Evolutionary conservation across 2,113 vertebrate genomes (phyloP), one percentile per base, ranked within the genome.

Genomic region (Chascanopsetta lugubris): DNA sequence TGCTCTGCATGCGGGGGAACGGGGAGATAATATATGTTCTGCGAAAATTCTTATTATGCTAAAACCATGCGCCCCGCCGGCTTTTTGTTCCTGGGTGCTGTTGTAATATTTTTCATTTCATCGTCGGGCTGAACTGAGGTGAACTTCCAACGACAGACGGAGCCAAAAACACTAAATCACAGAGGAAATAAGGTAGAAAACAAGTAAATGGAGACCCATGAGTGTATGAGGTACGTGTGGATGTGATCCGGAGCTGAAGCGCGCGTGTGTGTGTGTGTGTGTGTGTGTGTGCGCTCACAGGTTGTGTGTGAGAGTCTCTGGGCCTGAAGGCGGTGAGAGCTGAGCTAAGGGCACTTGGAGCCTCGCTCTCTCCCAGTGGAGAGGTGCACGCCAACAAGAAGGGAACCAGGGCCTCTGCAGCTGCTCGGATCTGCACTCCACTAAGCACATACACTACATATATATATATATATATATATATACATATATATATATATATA

Each of bases 331-430:
- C 45, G 17, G 59, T 76, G 48, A 43, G 40, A 62, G 61, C 38
- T 1, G 15, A 64, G 72, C 50, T 63, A 30, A n/a, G 69, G 72
- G 69, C 65, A 65, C 59, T 73, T 78, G 75, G 68, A 83, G 56
- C 38, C 68, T 29, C 48, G 70, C 64, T 59, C 21, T 38, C 58
- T 84, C 83, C 81, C 86, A 66, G 80, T 2, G 64, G 72, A 79
- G 72, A 71, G 64, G 56, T 73, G 73, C 67, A 61, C 27, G 56
- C 78, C 76, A 79, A 53, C 26, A 1, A 72, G 80, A 38, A 45
- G 61, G 70, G 70, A 79, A 70, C 55, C 71, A 62, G 69, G 74
- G 69, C 83, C 76, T 78, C 78, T 69, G 69, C 80, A 85, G 85
- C 83, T 85, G 85, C 71, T 83, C 57, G 36, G n/a, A n/a, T n/a